Base-by-base conservation (phyloP, 2,888 invertebrate species). In the Cylindroiulus punctatus region DNA sequence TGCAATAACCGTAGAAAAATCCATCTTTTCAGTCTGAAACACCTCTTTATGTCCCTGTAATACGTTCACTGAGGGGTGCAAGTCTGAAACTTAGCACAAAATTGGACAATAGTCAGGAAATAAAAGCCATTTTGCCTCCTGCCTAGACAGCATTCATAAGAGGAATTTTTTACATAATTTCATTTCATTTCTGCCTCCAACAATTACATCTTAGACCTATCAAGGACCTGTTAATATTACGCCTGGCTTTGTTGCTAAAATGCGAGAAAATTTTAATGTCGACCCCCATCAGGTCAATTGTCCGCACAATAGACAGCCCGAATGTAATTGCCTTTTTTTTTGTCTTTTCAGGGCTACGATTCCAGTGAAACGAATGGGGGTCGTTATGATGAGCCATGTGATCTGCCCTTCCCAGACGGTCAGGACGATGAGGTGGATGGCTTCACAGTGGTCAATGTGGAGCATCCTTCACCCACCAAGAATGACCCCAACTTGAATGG, bases 231-330 rank as follows among this genome's bases (percentile, higher is more conserved):
- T 76, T 76, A 30, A 26, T 76, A 76, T 14, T 17, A 12, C 76
- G 30, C 30, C 30, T 26, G 0, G 76, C 76, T 32, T 76, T 76
- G 76, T 76, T 76, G 26, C 17, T 76, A 76, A 76, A 76, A 76
- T 76, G 76, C 76, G 76, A 30, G 76, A 76, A 76, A 76, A 76
- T 76, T 65, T 26, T 14, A 76, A 76, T 30, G 76, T 76, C 76
- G 76, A 76, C 76, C 76, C 76, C 76, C 76, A 76, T 76, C 30
- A 76, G 76, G 30, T 26, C 30, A 76, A n/a, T n/a, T 30, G 2
- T 12, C 26, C 26, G 30, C 30, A 76, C 30, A 76, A 30, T 76
- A 76, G 52, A n/a, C 52, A n/a, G 52, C n/a, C n/a, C 30, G 76
- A 76, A 30, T 30, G 30, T 76, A 76, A 76, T 52, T 26, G 30